phyloP scores from a whole-genome alignment of 2,888 invertebrate species.

The Eurois occulta region DNA sequence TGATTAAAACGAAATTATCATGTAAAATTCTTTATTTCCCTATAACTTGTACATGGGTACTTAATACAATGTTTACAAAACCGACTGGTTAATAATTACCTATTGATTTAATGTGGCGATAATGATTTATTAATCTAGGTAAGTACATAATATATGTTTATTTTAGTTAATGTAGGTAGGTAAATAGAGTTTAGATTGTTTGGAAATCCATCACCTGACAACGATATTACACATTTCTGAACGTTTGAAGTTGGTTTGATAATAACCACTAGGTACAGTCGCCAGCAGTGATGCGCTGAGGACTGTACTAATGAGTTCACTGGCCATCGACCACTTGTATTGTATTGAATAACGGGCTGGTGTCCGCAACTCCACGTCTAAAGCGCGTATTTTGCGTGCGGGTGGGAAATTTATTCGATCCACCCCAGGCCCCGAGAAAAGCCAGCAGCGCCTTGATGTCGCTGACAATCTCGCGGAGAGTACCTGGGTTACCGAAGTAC shows the following conservation, averaged over 20 bases:
- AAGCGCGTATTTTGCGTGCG: too few species aligned
- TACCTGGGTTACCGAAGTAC: too few species aligned
- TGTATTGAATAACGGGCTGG: too few species aligned
- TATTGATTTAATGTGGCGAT: not conserved
- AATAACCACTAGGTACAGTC: not conserved
- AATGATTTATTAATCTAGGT: not conserved
- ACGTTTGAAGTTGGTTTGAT: not conserved
- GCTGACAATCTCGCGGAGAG: too few species aligned
- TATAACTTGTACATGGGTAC: not conserved
- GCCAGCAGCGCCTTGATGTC: too few species aligned
- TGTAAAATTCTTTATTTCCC: constrained; percentile 12
- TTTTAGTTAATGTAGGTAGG: not conserved
- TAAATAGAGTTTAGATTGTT: not conserved
- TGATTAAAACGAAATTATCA: constrained; percentile 19
- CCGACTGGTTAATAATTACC: not conserved
- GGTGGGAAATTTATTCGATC: too few species aligned
- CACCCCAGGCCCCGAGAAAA: too few species aligned
- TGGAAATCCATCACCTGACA: not conserved
- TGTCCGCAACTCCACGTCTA: too few species aligned
- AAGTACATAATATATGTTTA: too few species aligned
- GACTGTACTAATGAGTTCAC: too few species aligned
- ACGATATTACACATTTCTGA: not conserved
- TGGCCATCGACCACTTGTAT: too few species aligned
- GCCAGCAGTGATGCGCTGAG: too few species aligned
- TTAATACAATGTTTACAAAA: not conserved